phyloP scores from a whole-genome alignment of 1,140 invertebrate species.

The Patella vulgata region DNA sequence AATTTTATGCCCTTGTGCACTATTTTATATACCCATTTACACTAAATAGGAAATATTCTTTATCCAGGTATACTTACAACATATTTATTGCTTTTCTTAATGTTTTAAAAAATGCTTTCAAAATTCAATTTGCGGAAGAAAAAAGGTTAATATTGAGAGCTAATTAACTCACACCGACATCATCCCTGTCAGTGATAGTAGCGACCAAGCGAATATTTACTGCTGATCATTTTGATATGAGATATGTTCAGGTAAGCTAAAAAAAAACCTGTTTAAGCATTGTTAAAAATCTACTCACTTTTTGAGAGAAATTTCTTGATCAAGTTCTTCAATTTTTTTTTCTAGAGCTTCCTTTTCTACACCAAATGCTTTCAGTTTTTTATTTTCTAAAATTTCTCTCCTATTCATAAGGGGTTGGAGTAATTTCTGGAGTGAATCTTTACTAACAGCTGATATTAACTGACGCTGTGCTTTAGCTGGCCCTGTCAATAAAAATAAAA shows the following conservation, averaged over 20 bases:
- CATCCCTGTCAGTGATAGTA: too few species aligned
- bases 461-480: constrained; percentile 21
- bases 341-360: constrained; percentile 21
- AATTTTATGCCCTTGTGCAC: too few species aligned
- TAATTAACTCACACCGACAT: too few species aligned
- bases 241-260: not conserved
- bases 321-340: constrained; percentile 30
- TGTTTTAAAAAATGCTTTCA: too few species aligned
- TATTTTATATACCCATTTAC: too few species aligned
- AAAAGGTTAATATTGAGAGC: too few species aligned
- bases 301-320: constrained; percentile 26
- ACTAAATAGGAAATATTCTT: too few species aligned
- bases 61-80: too few species aligned
- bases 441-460: constrained; percentile 38
- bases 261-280: not conserved
- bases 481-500: constrained; percentile 25
- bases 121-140: too few species aligned
- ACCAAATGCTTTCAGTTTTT: constrained; percentile 11
- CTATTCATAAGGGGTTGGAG: constrained; percentile 43
- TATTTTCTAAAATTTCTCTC: constrained; percentile 30
- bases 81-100: too few species aligned
- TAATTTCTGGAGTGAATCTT: constrained; percentile 40
- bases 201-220: too few species aligned
- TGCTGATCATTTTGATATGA: too few species aligned
- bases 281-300: not conserved